phyloP scores from a whole-genome alignment of 1,140 invertebrate species.

The Nephotettix cincticeps region DNA sequence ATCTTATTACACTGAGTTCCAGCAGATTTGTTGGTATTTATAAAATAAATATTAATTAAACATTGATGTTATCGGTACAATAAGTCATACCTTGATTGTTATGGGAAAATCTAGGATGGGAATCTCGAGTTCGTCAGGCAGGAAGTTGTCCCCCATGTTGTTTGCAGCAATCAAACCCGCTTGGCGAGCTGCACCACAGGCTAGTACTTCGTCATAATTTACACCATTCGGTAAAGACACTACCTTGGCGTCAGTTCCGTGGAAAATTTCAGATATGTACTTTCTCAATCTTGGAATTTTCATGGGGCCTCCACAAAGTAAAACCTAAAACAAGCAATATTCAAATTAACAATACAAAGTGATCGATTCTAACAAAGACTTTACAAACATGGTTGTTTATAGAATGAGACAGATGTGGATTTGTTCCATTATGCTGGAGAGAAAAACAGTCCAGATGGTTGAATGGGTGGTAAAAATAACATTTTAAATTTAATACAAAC shows the following conservation, averaged over 20 bases:
- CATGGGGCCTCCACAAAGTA: conserved; percentile 9
- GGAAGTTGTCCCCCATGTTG: neutral
- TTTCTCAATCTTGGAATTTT: conserved; percentile 15
- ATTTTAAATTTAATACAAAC: too few species aligned
- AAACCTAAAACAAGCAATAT: neutral
- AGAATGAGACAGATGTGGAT: too few species aligned
- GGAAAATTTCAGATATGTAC: neutral
- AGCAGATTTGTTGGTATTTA: too few species aligned
- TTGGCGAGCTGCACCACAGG: conserved; percentile 2
- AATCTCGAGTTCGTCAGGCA: neutral
- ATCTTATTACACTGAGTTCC: too few species aligned
- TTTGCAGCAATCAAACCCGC: neutral
- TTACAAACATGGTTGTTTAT: too few species aligned
- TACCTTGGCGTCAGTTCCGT: neutral
- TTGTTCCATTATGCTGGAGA: too few species aligned
- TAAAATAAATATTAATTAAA: too few species aligned
- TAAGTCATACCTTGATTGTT: neutral
- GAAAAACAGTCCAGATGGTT: too few species aligned
- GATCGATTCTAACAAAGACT: too few species aligned
- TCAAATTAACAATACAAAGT: neutral
- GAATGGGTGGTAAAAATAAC: too few species aligned
- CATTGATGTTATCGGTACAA: too few species aligned
- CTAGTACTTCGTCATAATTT: conserved; percentile 17
- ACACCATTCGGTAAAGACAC: neutral
- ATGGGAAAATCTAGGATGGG: neutral